phyloP scores from a whole-genome alignment of 2,888 invertebrate genomes.

The Flexamia atlantica region DNA sequence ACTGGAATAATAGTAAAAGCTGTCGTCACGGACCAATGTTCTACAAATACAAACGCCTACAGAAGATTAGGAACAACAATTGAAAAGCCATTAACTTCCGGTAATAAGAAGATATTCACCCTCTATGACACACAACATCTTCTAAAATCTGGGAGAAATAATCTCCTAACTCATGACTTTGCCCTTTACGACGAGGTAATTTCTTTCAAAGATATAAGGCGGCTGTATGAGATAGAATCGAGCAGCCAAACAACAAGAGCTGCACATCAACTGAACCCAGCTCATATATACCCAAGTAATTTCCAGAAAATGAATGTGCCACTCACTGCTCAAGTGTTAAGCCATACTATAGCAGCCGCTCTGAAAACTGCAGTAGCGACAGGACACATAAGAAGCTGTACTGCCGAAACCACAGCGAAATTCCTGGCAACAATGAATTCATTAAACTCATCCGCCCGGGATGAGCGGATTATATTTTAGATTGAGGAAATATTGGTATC shows the following conservation, averaged over 20 bases:
- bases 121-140: conserved; percentile 68
- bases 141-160: conserved; percentile 68
- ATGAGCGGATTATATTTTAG: too few relatives aligned
- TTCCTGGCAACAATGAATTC: too few relatives aligned
- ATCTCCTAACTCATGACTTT: conserved; percentile 65
- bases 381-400: too few relatives aligned
- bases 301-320: conserved; percentile 70
- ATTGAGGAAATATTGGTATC: too few relatives aligned
- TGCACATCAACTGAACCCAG: conserved; percentile 68
- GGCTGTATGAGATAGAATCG: conserved; percentile 65
- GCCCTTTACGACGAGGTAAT: conserved; percentile 57
- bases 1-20: conserved; percentile 67
- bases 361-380: conserved; percentile 60
- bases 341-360: conserved; percentile 68
- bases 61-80: conserved; percentile 66
- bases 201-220: conserved; percentile 67
- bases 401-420: too few relatives aligned
- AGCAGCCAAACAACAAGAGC: conserved; percentile 65
- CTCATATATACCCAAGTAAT: conserved; percentile 67
- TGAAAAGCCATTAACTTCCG: conserved; percentile 64
- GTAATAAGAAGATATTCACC: conserved; percentile 66
- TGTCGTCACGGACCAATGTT: conserved; percentile 68
- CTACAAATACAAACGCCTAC: conserved; percentile 67
- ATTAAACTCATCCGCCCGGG: too few relatives aligned
- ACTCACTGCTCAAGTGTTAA: conserved; percentile 69